phyloP scores from a whole-genome alignment of 2,113 vertebrate species.

The Coreoperca whiteheadi region DNA sequence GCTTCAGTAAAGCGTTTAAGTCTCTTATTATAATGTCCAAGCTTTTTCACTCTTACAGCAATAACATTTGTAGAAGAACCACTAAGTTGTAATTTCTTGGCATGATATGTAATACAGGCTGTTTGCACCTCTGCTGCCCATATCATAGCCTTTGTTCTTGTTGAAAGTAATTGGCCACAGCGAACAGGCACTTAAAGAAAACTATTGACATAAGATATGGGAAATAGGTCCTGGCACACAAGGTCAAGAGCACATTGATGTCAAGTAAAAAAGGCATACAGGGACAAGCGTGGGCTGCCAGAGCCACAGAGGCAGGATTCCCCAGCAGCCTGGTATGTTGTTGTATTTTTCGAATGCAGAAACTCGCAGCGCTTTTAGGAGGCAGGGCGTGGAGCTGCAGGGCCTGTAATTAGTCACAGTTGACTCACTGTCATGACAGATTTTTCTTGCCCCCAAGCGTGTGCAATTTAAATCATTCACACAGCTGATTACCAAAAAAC shows the following conservation, averaged over 20 bases:
- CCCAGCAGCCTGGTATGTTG: conserved; percentile 33
- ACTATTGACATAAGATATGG: conserved; percentile 49
- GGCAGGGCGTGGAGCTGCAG: conserved; percentile 66
- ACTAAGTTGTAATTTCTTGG: not conserved
- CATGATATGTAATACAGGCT: not conserved
- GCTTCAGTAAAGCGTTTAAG: not conserved
- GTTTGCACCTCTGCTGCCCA: not conserved
- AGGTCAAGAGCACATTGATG: not conserved
- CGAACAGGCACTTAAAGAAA: not conserved
- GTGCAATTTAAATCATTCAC: conserved; percentile 55
- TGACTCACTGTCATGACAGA: conserved; percentile 67
- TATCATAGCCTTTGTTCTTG: not conserved
- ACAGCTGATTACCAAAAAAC: conserved; percentile 69
- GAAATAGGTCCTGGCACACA: not conserved
- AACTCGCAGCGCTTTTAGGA: conserved; percentile 42
- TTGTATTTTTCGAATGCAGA: conserved; percentile 36
- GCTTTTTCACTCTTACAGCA: not conserved
- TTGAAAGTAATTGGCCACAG: conserved; percentile 3
- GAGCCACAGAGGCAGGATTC: conserved; percentile 19
- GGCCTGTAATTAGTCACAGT: conserved; percentile 74
- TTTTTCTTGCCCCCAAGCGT: conserved; percentile 60
- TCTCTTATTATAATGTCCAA: not conserved
- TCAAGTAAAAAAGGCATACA: not conserved
- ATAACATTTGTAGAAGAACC: not conserved
- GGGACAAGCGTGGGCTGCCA: not conserved